Evolutionary conservation across 2,797 vertebrate species (phyloP), one percentile per base, ranked within the genome.

Genomic region (Macrochelys suwanniensis): DNA sequence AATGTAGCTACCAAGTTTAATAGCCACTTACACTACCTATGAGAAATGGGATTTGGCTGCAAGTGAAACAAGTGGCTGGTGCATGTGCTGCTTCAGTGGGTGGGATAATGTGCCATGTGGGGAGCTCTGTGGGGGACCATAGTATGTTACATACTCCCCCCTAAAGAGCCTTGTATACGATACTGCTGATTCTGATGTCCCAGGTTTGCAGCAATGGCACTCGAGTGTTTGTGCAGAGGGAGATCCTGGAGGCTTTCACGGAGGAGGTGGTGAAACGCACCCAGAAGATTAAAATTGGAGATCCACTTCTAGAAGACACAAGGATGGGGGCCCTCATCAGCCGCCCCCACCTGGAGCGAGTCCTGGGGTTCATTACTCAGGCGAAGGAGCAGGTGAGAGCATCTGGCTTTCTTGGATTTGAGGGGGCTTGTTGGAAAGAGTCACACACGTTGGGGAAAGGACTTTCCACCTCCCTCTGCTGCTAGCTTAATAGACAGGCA

Each of bases 141-240:
- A 19, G 37, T 53, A 2, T 81, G n/a, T 71, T 37, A 5, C 4
- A 49, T 8, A 31, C 7, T 13, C 42, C 26, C 21, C 37, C 3
- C 74, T 28, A 31, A 49, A 77, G 45, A 84, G 57, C 49, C 4
- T 28, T 76, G 0, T 5, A 26, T 84, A 91, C 37, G 94, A 51
- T 89, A 84, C 10, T 51, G 37, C 49, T 85, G 25, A 87, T 82
- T 25, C 71, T 37, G 92, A 9, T 81, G 3, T 71, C 53, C 25
- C 49, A 99, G 99, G 99, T 99, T 33, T 99, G 99, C 97, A 99
- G 99, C 96, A 99, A 99, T 0, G 99, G 99, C 33, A 99, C 99
- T 0, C 98, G 99, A 31, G 99, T 99, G 31, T 99, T 98, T 93
- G 99, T 99, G 61, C 99, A 99, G 85, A 99, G 97, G 82, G 98